These are phyloP conservation scores for Pteromalus puparum DNA, from an alignment of 1,140 invertebrate genomes.

Conservation along the genomic window DNA sequence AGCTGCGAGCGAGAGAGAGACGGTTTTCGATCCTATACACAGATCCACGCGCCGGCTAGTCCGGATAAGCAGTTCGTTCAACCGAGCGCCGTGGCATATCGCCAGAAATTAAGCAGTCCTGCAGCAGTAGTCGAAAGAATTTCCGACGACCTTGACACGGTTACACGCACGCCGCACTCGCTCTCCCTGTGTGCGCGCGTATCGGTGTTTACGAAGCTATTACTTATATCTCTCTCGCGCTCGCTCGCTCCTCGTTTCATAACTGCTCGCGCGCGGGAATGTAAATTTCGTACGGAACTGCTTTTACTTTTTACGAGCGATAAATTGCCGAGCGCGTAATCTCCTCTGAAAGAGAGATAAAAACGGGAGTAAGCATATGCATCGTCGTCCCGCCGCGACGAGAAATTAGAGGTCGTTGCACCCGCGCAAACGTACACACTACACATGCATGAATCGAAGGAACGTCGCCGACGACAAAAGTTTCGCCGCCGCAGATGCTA, in stretches of 20 bases:
- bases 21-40: not conserved
- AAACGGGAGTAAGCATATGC: not conserved
- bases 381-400: too few relatives aligned
- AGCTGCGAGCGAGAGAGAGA: not conserved
- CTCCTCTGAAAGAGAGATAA: not conserved
- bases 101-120: not conserved
- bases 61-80: not conserved
- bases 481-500: slow-evolving; percentile 33
- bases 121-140: not conserved
- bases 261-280: not conserved
- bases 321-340: not conserved
- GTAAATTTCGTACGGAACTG: not conserved
- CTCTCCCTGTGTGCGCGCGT: too few relatives aligned
- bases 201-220: not conserved
- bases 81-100: not conserved
- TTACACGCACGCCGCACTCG: not conserved
- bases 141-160: not conserved
- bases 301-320: not conserved
- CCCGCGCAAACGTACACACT: too few relatives aligned
- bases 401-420: too few relatives aligned
- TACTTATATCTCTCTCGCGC: not conserved
- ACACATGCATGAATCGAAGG: not conserved
- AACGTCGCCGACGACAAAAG: slow-evolving; percentile 33
- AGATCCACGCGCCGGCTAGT: not conserved
- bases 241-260: not conserved